Evolutionary conservation across 1,140 invertebrate genomes (phyloP).

Genomic region (Camponotus floridanus): DNA sequence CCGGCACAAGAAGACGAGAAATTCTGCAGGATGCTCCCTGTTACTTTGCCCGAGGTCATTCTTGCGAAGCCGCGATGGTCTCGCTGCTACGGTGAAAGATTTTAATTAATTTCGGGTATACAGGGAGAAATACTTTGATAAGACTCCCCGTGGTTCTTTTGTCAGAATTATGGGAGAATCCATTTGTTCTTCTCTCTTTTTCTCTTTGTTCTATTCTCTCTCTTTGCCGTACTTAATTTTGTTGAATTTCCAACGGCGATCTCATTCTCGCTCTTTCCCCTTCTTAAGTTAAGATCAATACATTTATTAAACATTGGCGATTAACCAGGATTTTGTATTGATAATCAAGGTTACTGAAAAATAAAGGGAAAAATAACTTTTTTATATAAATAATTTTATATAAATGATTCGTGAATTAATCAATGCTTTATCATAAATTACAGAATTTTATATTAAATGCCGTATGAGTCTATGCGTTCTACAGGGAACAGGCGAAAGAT

Average conservation of each 20-base stretch:
- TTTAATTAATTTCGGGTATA: conserved; percentile 72
- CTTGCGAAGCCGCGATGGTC: conserved; percentile 8
- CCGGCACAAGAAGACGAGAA: conserved; percentile 34
- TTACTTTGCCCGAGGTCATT: conserved; percentile 44
- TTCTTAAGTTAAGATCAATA: neutral
- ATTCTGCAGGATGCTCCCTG: conserved; percentile 36
- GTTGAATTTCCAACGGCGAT: conserved; percentile 18
- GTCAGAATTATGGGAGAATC: conserved; percentile 50
- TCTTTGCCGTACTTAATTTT: conserved; percentile 46
- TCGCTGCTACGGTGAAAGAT: conserved; percentile 53
- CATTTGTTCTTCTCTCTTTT: conserved; percentile 25
- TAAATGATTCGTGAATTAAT: conserved; percentile 6
- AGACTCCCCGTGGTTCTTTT: conserved; percentile 45
- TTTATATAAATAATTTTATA: too few relatives aligned
- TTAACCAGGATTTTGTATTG: neutral
- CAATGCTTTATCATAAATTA: conserved; percentile 10
- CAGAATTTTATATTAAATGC: conserved; percentile 33
- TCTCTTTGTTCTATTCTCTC: neutral
- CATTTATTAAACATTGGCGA: conserved; percentile 1
- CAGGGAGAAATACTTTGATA: conserved; percentile 60
- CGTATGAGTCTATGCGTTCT: conserved; percentile 4
- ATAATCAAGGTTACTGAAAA: neutral
- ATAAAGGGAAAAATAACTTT: neutral
- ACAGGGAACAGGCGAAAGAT: neutral
- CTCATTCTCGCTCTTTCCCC: neutral